Base-by-base conservation (phyloP, 2,888 invertebrate species). In the Patella depressa region DNA sequence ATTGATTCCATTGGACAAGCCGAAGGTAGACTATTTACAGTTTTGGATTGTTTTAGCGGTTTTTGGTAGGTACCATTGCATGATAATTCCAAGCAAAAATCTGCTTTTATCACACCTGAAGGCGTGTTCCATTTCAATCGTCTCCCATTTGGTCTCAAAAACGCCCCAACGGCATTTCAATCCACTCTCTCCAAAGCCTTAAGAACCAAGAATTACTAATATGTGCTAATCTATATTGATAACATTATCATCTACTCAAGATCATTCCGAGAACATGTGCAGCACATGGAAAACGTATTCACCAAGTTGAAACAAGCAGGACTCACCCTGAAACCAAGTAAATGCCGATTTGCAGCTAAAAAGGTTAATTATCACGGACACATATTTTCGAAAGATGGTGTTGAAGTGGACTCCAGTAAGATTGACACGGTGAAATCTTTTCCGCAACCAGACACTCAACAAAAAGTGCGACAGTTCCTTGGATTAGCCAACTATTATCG, bases 61-160 rank as follows among this genome's bases (percentile, higher is more conserved):
- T 82, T 76, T 55, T 84, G 76, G 76, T 79, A 82, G 53, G 54
- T 83, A 11, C 78, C 75, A 5, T 65, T 84, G 71, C 77, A 79
- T 12, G 54, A 29, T 7, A 72, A 74, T 19, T 77, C 81, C 24
- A 79, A 80, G 55, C 70, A 1, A 19, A 80, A 78, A 65, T 81
- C 83, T 24, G 81, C 81, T 24, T 83, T 84, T 69, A 77, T 82
- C 1, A 78, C 78, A 5, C 34, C 59, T n/a, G 69, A 82, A 70
- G 81, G 81, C 11, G 74, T 75, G 3, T 84, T 77, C 17, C 70
- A 72, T 45, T 85, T 80, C 54, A 82, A 80, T 17, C 53, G 76
- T 12, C 72, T 84, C 72, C 81, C 83, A 0, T 84, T 84, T 78
- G 85, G 85, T 12, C 76, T 85, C 1, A 78, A 75, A 71, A 82